These are phyloP conservation scores for Sylvicapra grimmia DNA, from an alignment of 2,113 vertebrate genomes.

Conservation along the genomic window DNA sequence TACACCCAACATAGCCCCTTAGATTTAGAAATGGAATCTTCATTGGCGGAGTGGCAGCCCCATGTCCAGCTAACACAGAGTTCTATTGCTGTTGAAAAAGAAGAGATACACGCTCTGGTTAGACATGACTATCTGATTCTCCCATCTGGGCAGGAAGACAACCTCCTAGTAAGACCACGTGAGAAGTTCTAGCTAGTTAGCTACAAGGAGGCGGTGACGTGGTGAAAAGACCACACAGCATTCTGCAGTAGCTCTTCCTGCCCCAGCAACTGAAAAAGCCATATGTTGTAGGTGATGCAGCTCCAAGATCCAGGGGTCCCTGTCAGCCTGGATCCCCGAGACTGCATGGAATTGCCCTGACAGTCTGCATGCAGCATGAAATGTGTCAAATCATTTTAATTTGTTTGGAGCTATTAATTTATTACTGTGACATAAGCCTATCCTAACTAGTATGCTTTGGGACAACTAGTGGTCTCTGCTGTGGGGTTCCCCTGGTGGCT, in stretches of 20 bases:
- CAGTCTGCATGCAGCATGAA: rapidly evolving
- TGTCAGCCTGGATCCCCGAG: neutral
- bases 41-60: neutral
- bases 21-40: neutral
- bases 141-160: neutral
- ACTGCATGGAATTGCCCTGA: neutral
- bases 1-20: neutral
- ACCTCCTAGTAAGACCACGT: neutral
- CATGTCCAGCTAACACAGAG: neutral
- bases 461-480: neutral
- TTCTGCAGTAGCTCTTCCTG: neutral
- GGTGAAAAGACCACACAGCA: no score
- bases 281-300: neutral
- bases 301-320: neutral
- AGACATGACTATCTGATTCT: neutral
- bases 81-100: neutral
- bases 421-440: neutral
- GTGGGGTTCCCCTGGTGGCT: neutral
- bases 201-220: neutral
- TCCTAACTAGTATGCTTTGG: no score
- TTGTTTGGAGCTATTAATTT: neutral
- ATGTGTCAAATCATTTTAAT: neutral
- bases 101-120: rapidly evolving
- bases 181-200: neutral
- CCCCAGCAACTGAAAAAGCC: neutral